Evolutionary conservation across 2,888 invertebrate genomes (phyloP), one percentile per base, ranked within the genome.

Genomic region (Oscheius sp.): DNA sequence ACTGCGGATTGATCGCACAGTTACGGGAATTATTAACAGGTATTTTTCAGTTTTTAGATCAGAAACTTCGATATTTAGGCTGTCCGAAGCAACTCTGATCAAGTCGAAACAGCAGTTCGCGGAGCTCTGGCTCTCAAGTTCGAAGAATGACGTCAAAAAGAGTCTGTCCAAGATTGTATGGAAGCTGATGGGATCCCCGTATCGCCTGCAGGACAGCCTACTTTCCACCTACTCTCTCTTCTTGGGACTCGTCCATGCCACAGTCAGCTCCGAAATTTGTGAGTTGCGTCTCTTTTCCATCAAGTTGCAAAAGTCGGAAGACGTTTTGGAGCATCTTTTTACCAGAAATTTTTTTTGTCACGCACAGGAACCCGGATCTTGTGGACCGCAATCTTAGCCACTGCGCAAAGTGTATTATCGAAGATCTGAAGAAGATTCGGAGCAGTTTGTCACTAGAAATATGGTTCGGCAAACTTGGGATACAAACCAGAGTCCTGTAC

Each of bases 251-350:
- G 72, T 80, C 29, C 84, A 84, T 71, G 60, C 79, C 32, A 79
- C 79, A 63, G 79, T 84, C 50, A 80, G 79, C 63, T 74, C 75
- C 33, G 84, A 84, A 65, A 82, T 84, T 68, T 79, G 84, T 84
- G 51, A 78, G 79, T 21, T 21, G 21, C 21, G 77, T 32, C 42
- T 48, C 13, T 9, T 9, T 33, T 33, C 33, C 7, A 7, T 10
- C 9, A 10, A 13, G 50, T 48, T 13, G 50, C 7, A 48, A 48
- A 10, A 7, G 50, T 13, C 50, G 50, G 13, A 10, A 55, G 10
- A 9, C n/a, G 29, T 55, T 29, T n/a, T 51, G 32, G 21, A 51
- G n/a, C 29, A 58, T n/a, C 62, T 21, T 21, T 21, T 21, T 21
- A 21, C 21, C 21, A 21, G 21, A 21, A 21, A 21, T 21, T 21